phyloP scores from a whole-genome alignment of 2,888 invertebrate genomes.

The Cantharis rustica region DNA sequence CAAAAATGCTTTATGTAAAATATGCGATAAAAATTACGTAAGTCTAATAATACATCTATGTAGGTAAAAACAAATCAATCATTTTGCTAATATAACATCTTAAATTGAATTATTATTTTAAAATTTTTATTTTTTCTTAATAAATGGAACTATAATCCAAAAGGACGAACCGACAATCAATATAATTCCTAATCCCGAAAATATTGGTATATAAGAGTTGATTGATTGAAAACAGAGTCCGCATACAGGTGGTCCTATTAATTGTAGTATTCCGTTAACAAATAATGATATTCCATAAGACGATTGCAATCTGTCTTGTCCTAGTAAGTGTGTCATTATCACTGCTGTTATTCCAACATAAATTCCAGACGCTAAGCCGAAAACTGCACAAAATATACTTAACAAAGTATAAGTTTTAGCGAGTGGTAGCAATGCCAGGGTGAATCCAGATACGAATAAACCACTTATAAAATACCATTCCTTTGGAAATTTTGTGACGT shows the following conservation, averaged over 20 bases:
- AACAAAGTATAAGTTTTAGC: slow-evolving; percentile 68
- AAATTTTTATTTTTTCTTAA: slow-evolving; percentile 53
- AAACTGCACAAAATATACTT: slow-evolving; percentile 73
- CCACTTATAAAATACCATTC: slow-evolving; percentile 84
- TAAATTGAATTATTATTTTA: background rate
- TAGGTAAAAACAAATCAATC: background rate
- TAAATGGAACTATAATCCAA: slow-evolving; percentile 78
- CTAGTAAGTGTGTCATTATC: slow-evolving; percentile 86
- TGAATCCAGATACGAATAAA: slow-evolving; percentile 75
- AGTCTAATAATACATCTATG: background rate
- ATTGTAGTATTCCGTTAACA: slow-evolving; percentile 80
- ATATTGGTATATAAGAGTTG: slow-evolving; percentile 71
- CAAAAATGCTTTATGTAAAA: background rate
- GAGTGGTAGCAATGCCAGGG: slow-evolving; percentile 72
- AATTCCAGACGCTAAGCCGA: slow-evolving; percentile 82
- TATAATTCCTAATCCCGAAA: slow-evolving; percentile 74
- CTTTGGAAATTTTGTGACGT: slow-evolving; percentile 76
- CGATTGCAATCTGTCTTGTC: slow-evolving; percentile 81
- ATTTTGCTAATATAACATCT: background rate
- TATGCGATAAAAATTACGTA: background rate
- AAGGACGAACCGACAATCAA: slow-evolving; percentile 73
- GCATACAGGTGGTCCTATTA: slow-evolving; percentile 84
- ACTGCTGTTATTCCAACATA: slow-evolving; percentile 87
- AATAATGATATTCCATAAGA: slow-evolving; percentile 87
- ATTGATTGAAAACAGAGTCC: slow-evolving; percentile 70